Base-by-base conservation (phyloP, 2,888 invertebrate genomes). In the Sarcophaga rosellei region DNA sequence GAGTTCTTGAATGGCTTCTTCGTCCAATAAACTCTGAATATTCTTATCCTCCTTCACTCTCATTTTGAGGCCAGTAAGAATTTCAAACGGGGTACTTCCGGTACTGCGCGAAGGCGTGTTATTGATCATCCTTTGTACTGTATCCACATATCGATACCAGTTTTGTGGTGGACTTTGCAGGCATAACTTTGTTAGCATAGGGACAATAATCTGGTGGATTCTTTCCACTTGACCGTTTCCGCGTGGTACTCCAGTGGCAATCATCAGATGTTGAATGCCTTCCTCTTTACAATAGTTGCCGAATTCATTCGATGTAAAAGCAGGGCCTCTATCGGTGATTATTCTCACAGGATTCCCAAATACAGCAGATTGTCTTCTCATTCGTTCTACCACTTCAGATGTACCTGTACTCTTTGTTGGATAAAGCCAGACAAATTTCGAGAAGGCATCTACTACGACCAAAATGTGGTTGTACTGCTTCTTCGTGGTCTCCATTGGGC, bases 161-260 rank as follows among this genome's bases (percentile, higher is more conserved):
- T 90, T 88, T 63, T 63, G 21, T 5, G 83, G 81, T 0, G 90
- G 89, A 15, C 91, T 88, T 15, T 89, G 89, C 3, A 90, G 76
- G 17, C 90, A 88, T 5, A 93, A 70, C 35, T 74, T 81, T 11
- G 66, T 92, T 91, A 1, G 65, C 35, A 92, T 83, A 0, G 91
- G 88, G 57, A 92, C 90, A 2, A 92, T 88, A 5, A 88, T 90
- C 11, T 89, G 81, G 77, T 92, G 91, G 0, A 91, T 84, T 23
- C 91, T 82, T 63, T 92, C 91, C 0, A 90, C 91, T 80, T 92
- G 92, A 0, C 92, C 92, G 78, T 92, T 92, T 12, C 91, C 90
- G 73, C 91, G 68, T 21, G 92, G 91, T 8, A 92, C 84, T 17
- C 92, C 88, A 90, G 86, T 91, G 3, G 81, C 61, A 1, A 89